These are phyloP conservation scores for Palythoa caribaeorum DNA, from an alignment of 92 coral and sea anemone genomes.

Conservation along the genomic window DNA sequence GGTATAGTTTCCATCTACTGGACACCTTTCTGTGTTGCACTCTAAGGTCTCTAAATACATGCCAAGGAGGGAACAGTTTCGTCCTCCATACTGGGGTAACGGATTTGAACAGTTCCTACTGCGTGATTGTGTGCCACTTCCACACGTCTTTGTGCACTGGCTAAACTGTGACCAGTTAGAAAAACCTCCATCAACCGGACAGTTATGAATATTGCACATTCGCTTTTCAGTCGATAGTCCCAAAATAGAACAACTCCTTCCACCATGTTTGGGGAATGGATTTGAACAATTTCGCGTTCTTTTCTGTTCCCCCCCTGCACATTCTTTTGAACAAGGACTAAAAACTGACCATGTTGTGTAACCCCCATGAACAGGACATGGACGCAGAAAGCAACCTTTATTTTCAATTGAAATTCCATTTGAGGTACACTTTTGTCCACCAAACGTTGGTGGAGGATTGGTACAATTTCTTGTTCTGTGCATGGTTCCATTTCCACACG, in stretches of 20 bases:
- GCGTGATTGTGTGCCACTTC: conserved; percentile 59
- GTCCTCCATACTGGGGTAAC: conserved; percentile 67
- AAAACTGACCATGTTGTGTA: conserved; percentile 61
- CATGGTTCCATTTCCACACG: conserved; percentile 82
- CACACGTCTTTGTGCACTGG: conserved; percentile 65
- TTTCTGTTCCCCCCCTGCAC: conserved; percentile 57
- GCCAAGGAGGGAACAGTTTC: conserved; percentile 71
- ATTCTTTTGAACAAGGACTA: conserved; percentile 54
- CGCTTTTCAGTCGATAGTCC: conserved; percentile 42
- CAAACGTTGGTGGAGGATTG: conserved; percentile 80
- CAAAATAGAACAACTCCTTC: conserved; percentile 44
- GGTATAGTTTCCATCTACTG: conserved; percentile 83
- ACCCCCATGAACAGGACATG: conserved; percentile 79
- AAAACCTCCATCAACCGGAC: conserved; percentile 78
- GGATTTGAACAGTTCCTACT: conserved; percentile 71
- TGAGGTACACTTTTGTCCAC: conserved; percentile 77
- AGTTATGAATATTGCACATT: conserved; percentile 60
- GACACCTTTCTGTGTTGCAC: conserved; percentile 77
- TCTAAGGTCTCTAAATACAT: conserved; percentile 49
- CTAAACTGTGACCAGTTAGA: conserved; percentile 73
- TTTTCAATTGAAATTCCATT: conserved; percentile 69
- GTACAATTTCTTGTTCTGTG: conserved; percentile 75
- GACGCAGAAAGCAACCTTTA: conserved; percentile 62
- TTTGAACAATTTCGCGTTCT: conserved; percentile 62
- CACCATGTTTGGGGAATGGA: conserved; percentile 65